Evolutionary conservation across 2,797 vertebrate species (phyloP).

Genomic region (Erithacus rubecula): DNA sequence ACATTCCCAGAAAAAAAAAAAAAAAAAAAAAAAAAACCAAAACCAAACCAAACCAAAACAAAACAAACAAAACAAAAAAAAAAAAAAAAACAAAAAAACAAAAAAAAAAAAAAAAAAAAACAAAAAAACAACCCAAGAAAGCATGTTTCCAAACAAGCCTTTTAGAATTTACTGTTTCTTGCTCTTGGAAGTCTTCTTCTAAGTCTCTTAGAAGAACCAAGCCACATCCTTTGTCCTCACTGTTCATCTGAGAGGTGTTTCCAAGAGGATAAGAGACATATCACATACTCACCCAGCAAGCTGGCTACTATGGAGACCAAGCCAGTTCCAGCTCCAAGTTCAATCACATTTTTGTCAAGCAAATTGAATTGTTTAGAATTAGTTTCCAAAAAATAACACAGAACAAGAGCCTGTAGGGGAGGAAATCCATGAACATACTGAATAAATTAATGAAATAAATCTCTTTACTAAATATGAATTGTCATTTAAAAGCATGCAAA

Average conservation of each 20-base stretch:
- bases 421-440: not conserved
- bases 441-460: not conserved
- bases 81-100: not conserved
- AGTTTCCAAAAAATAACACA: constrained; percentile 92
- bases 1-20: not conserved
- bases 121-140: not conserved
- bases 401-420: constrained; percentile 85
- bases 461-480: not conserved
- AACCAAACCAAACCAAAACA: not conserved
- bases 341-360: constrained; percentile 90
- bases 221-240: not conserved
- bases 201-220: not conserved
- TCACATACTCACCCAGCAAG: constrained; percentile 85
- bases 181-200: not conserved
- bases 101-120: not conserved
- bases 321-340: constrained; percentile 95
- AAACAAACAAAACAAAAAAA: not conserved
- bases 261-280: not conserved
- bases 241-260: not conserved
- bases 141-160: not conserved
- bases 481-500: not conserved
- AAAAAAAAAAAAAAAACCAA: not conserved
- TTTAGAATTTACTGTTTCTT: not conserved
- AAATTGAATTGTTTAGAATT: constrained; percentile 83
- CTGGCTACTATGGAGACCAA: constrained; percentile 91